These are phyloP conservation scores for Coecobrya sp. DNA, from an alignment of 2,888 invertebrate genomes.

Conservation along the genomic window DNA sequence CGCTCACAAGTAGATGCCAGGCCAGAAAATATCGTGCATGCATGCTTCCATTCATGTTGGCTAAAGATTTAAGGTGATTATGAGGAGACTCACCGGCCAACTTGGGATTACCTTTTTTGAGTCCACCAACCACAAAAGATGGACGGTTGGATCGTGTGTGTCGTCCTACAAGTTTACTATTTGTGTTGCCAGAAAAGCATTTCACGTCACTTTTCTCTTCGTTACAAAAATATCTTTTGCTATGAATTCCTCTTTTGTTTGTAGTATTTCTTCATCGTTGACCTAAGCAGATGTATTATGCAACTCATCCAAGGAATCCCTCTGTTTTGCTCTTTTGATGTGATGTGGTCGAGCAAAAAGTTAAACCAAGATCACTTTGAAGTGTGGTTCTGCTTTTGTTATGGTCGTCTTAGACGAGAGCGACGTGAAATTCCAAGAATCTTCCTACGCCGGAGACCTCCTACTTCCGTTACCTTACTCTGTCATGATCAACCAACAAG, in stretches of 20 bases:
- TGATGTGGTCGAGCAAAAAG: not conserved
- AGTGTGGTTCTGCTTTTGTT: not conserved
- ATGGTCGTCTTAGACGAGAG: not conserved
- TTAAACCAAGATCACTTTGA: not conserved
- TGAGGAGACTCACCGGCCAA: not conserved
- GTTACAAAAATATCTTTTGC: not conserved
- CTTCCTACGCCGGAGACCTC: too few species aligned
- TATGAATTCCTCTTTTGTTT: not conserved
- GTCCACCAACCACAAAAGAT: not conserved
- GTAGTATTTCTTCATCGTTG: not conserved
- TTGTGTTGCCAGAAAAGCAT: not conserved
- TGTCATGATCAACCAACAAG: too few species aligned
- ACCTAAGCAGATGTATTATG: not conserved
- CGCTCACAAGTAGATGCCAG: not conserved
- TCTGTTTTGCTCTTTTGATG: not conserved
- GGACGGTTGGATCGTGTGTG: not conserved
- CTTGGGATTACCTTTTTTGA: not conserved
- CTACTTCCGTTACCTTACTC: too few species aligned
- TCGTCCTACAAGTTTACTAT: not conserved
- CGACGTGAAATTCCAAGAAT: too few species aligned
- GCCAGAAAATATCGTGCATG: not conserved
- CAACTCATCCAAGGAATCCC: not conserved
- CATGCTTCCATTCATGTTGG: not conserved
- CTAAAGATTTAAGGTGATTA: conserved; percentile 20
- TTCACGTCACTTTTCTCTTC: not conserved